Percentiles rank a stretch among this genome's conserved stretches.
phyloP scores from a whole-genome alignment of 1,140 invertebrate species.

The Amyelois transitella region DNA sequence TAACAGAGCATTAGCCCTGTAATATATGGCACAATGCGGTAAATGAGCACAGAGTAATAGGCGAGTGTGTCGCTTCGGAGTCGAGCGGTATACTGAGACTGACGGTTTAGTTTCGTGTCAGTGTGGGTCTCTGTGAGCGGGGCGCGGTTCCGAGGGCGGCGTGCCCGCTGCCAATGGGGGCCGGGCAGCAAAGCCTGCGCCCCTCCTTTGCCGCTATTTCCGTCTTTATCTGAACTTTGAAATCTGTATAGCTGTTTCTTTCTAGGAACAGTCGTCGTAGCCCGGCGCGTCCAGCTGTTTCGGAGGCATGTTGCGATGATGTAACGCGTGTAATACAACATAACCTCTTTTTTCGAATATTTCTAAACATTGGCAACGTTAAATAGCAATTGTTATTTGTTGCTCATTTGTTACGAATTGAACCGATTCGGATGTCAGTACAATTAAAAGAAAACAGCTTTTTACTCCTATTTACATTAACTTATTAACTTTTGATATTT shows the following conservation, averaged over 20 bases:
- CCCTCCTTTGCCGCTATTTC: conserved; percentile 37
- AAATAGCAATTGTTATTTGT: too few species aligned
- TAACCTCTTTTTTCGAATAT: not conserved
- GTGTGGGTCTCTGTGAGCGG: conserved; percentile 47
- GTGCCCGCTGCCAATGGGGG: conserved; percentile 42
- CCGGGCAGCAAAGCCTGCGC: conserved; percentile 44
- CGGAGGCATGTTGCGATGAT: conserved; percentile 35
- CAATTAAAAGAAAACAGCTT: too few species aligned
- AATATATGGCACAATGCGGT: conserved; percentile 60
- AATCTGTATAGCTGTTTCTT: conserved; percentile 23
- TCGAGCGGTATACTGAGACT: conserved; percentile 56
- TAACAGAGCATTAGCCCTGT: conserved; percentile 53
- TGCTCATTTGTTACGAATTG: too few species aligned
- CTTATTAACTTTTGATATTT: too few species aligned
- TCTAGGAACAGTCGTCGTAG: conserved; percentile 35
- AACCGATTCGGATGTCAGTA: too few species aligned
- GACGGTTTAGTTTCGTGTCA: conserved; percentile 36
- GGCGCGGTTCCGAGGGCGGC: conserved; percentile 54
- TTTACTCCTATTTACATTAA: too few species aligned
- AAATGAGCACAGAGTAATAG: conserved; percentile 46
- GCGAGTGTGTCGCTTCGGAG: conserved; percentile 64
- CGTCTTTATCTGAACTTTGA: conserved; percentile 34
- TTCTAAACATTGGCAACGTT: not conserved
- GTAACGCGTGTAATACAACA: conserved; percentile 4
- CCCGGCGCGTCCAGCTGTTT: conserved; percentile 59